Base-by-base conservation (phyloP, 2,888 invertebrate species). In the Orchesella flavescens region DNA sequence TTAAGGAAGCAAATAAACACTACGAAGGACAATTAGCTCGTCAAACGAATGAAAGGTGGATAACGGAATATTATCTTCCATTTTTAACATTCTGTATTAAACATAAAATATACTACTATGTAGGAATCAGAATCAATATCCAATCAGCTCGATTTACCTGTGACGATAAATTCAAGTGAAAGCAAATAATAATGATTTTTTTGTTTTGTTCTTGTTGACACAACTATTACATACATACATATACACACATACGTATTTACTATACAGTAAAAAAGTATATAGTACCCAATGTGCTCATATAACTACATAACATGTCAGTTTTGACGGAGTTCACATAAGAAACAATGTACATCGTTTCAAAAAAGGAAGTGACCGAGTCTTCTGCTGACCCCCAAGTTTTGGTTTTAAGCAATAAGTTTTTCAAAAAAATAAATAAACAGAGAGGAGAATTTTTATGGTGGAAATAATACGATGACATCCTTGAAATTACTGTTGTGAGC, bases 41-140 rank as follows among this genome's bases (percentile, higher is more conserved):
- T 34, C 34, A 59, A 46, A 78, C 53, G 61, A 46, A 63, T 24
- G 4, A 65, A 65, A 66, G 75, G 66, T 66, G 75, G 66, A 57
- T 75, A 46, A 44, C 34, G 66, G 24, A 61, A 74, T 75, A 75
- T 63, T 34, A 71, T 81, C 81, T 81, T 81, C 81, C 81, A 81
- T 75, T 81, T 74, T 74, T 75, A 81, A 81, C 81, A 81, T 81
- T 81, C 81, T 80, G 53, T 80, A 72, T 73, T 63, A 73, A 63
- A 59, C 10, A n/a, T 65, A 57, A 73, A 63, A 59, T 2, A n/a
- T 65, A 57, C 49, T 65, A 75, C 61, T 49, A 57, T 24, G 77
- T 61, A 68, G 59, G 77, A 21, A 57, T n/a, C 76, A 76, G 46
- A 49, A 63, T 74, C 21, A 46, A n/a, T 57, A 34, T 76, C 15